phyloP scores from a whole-genome alignment of 2,797 vertebrate genomes.

The Peromyscus attwateri region DNA sequence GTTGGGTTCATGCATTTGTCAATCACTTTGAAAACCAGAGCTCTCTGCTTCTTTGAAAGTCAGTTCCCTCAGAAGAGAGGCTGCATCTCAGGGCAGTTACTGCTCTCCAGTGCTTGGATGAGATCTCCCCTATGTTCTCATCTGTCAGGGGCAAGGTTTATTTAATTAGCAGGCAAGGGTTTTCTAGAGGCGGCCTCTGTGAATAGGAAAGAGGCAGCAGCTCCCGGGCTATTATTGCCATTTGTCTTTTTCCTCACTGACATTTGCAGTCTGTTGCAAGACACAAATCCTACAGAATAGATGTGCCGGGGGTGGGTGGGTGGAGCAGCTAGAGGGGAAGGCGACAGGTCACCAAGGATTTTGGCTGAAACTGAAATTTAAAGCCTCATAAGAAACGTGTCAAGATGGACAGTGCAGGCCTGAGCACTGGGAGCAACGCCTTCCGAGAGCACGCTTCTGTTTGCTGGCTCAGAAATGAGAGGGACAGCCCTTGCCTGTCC shows the following conservation, averaged over 20 bases:
- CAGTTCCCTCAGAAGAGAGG: constrained; percentile 6
- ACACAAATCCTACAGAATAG: constrained; percentile 71
- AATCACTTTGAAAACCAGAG: neutral
- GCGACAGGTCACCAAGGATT: constrained; percentile 60
- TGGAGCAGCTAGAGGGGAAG: constrained; percentile 50
- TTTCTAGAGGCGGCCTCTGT: constrained; percentile 72
- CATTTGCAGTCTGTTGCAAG: constrained; percentile 72
- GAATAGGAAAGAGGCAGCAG: constrained; percentile 66
- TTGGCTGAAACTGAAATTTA: constrained; percentile 63
- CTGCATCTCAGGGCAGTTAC: neutral
- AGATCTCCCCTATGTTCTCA: constrained; percentile 63
- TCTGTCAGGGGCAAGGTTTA: constrained; percentile 70
- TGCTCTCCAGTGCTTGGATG: constrained; percentile 26
- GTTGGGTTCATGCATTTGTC: neutral
- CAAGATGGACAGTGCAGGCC: neutral
- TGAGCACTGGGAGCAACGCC: neutral
- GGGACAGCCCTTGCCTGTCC: neutral
- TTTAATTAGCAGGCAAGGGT: constrained; percentile 78
- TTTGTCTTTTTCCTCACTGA: constrained; percentile 74
- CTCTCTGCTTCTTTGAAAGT: constrained; percentile 10
- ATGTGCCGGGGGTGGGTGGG: neutral
- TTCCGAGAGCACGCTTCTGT: neutral
- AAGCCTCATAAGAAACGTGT: constrained; percentile 11
- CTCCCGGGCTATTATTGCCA: constrained; percentile 61
- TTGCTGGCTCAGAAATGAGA: neutral